phyloP scores from a whole-genome alignment of 2,113 vertebrate genomes.

The Tor tambroides region DNA sequence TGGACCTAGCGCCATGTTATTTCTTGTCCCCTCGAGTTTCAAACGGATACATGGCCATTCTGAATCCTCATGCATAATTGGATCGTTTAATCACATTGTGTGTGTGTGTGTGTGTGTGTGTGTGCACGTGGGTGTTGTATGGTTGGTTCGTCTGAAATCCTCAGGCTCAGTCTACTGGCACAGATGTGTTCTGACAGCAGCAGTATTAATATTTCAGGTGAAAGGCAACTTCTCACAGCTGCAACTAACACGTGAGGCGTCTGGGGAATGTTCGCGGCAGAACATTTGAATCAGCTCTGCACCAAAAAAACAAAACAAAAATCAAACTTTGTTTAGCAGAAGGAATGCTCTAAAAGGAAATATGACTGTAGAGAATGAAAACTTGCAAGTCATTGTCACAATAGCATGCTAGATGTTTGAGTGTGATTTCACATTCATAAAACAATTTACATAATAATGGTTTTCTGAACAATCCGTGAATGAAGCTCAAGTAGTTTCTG shows the following conservation, averaged over 20 bases:
- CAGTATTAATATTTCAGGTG: constrained; percentile 28
- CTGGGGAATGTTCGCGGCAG: background rate
- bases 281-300: background rate
- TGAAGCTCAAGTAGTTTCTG: background rate
- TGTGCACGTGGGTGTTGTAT: background rate
- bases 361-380: background rate
- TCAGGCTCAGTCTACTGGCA: constrained; percentile 25
- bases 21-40: constrained; percentile 1
- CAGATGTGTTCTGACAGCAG: constrained; percentile 24
- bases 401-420: background rate
- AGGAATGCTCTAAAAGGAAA: background rate
- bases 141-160: constrained; percentile 9
- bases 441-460: background rate
- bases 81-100: constrained; percentile 11
- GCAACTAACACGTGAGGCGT: background rate
- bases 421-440: background rate
- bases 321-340: background rate
- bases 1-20: background rate
- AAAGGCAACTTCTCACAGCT: constrained; percentile 7
- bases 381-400: background rate
- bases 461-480: background rate
- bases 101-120: too few relatives aligned
- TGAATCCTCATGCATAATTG: constrained; percentile 16
- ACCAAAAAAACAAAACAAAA: background rate
- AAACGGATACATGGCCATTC: background rate